Base-by-base conservation (phyloP, 2,113 vertebrate genomes). In the Paedocypris sp. region DNA sequence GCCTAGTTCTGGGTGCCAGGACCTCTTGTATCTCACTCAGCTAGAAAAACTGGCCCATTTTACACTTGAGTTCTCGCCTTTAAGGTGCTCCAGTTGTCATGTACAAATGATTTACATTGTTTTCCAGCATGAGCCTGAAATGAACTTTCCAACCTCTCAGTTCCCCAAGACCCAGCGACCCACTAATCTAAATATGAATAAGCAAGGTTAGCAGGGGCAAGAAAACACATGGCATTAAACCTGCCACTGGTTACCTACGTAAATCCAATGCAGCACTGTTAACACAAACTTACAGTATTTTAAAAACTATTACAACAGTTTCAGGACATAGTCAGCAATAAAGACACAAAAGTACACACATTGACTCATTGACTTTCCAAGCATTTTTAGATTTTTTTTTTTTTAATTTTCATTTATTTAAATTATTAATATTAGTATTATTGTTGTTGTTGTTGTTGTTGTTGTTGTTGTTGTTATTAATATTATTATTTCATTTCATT, bases 41-140 rank as follows among this genome's bases (percentile, higher is more conserved):
- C 70, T 78, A 67, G 76, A 74, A 79, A 72, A 72, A 75, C 73
- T 81, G 79, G 48, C 79, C 78, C 35, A 62, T 20, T 54, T 74
- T 66, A 69, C 5, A 31, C 32, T 10, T 11, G 22, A 45, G 64
- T 31, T 31, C 38, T 10, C 51, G 58, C 57, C 53, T 43, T 57
- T 52, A 47, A 65, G 68, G 81, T 60, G 79, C 72, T 76, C 77
- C 68, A 82, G 60, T 82, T 81, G 72, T 75, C 68, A 68, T 25
- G 51, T 71, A 79, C 74, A 79, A 79, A 56, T 29, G 26, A 60
- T 62, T 70, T 45, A 10, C 18, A 22, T 52, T 53, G 60, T 48
- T 62, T 52, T 56, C 19, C 25, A 18, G n/a, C 60, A 60, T 12
- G 8, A 15, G 33, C 25, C 13, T n/a, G 22, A 25, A 6, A 31